Percentiles rank a stretch among this genome's conserved stretches.
Conservation (phyloP, 37 sponge, comb jelly and placozoan genomes). For the Amphimedon queenslandica region DNA sequence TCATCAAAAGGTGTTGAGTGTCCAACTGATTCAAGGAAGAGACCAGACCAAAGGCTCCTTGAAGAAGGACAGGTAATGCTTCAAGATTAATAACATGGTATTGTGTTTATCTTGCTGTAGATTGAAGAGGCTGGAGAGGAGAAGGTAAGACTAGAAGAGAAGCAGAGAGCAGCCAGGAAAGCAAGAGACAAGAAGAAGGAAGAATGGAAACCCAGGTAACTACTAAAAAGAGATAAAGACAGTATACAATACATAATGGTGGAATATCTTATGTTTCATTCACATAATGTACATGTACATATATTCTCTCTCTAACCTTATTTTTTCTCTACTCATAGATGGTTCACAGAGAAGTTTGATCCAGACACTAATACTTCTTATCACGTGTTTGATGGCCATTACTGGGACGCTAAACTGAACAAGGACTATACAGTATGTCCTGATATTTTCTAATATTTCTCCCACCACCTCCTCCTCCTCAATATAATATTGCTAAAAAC, state of each 20-base stretch:
- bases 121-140: conserved; percentile 74
- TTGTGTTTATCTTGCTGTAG: no score
- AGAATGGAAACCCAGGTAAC: conserved; percentile 72
- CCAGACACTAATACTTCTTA: conserved; percentile 68
- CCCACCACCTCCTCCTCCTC: no score
- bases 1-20: conserved; percentile 45
- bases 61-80: conserved; percentile 71
- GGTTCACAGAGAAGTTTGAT: conserved; percentile 60
- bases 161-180: conserved; percentile 81
- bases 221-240: no score
- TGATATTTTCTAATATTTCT: conserved; percentile 80
- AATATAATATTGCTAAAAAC: no score
- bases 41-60: conserved; percentile 87
- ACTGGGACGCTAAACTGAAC: conserved; percentile 80
- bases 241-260: no score
- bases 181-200: conserved; percentile 37
- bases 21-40: conserved; percentile 82
- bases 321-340: no score
- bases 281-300: no score
- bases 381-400: conserved; percentile 64
- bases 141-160: conserved; percentile 91
- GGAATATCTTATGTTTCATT: no score
- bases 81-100: background rate
- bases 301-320: no score
- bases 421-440: conserved; percentile 54